Base-by-base conservation (phyloP, 2,797 vertebrate species). In the Synanceia verrucosa region DNA sequence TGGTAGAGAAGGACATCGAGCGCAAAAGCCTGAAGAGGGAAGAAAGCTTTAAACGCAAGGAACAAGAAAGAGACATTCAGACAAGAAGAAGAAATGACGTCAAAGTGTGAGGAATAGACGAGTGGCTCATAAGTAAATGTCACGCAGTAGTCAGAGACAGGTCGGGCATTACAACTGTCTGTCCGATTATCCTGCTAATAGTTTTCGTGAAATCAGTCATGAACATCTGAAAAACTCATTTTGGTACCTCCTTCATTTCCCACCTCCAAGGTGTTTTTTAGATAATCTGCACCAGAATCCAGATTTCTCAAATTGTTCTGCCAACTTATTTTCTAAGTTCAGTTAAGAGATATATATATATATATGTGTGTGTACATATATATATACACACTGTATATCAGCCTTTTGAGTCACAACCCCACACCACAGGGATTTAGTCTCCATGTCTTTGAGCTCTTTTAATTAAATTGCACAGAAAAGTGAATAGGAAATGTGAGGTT, bases 51-150 rank as follows among this genome's bases (percentile, higher is more conserved):
- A 91, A 87, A 89, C 78, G 73, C 78, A 68, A 48, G 48, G 58
- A 63, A 52, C 76, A 78, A 82, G 73, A 87, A 86, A 89, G 76
- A 84, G 82, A 84, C 75, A 78, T 85, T 82, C 78, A 88, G 70
- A 73, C 36, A 76, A 16, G 55, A 73, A 75, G 72, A 79, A 71
- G 79, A 83, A 79, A 68, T 77, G 83, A 70, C 34, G 44, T 76
- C 81, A 61, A 64, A 44, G 44, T 71, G 50, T 76, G 82, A 75
- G 72, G 81, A 91, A 88, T 83, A 86, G 82, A 83, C 79, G 70
- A 86, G 81, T 80, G 78, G 76, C 74, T 89, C 82, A 67, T 73
- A 78, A 82, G 70, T 68, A 85, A 88, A 87, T 86, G 85, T 87
- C 83, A 85, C 56, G 56, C 64, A 74, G 67, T 64, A 84, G 86